These are phyloP conservation scores for Eptatretus burgeri DNA, from an alignment of 2,113 vertebrate species.

Conservation along the genomic window DNA sequence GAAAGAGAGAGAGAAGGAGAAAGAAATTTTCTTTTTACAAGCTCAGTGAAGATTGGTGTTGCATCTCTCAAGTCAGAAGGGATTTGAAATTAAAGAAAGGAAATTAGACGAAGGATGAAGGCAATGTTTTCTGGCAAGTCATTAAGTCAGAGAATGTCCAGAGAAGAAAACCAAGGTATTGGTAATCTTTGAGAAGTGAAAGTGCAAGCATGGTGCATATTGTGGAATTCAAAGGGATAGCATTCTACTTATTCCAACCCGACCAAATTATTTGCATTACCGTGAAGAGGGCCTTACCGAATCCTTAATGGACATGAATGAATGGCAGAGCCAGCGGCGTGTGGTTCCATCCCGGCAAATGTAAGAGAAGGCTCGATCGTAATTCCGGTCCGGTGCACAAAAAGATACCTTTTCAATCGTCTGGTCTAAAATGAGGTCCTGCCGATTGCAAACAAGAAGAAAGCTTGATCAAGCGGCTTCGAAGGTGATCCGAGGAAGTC, in stretches of 20 bases:
- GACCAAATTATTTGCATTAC: neutral
- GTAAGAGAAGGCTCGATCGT: slow-evolving; percentile 86
- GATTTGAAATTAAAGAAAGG: too few relatives aligned
- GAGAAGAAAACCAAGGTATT: neutral
- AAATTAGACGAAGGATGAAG: too few relatives aligned
- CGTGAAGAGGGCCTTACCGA: slow-evolving; percentile 30
- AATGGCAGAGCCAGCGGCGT: slow-evolving; percentile 92
- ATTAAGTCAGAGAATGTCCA: too few relatives aligned
- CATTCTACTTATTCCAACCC: neutral
- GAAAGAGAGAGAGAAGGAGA: too few relatives aligned
- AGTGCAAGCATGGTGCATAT: neutral
- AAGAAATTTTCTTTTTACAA: too few relatives aligned
- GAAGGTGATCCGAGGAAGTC: too few relatives aligned
- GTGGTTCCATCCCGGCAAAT: slow-evolving; percentile 97
- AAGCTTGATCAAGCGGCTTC: too few relatives aligned
- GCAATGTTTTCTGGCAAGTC: too few relatives aligned
- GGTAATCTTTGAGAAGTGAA: neutral
- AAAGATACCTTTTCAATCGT: slow-evolving; percentile 99
- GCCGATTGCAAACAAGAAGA: slow-evolving; percentile 1
- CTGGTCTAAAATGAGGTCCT: slow-evolving; percentile 97
- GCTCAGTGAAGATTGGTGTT: too few relatives aligned
- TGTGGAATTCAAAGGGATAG: too few relatives aligned
- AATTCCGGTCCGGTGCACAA: slow-evolving; percentile 91
- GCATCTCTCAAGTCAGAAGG: too few relatives aligned
- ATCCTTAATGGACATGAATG: slow-evolving; percentile 93